Base-by-base conservation (phyloP, 2,888 invertebrate species). In the Hirtodrosophila histrioides region DNA sequence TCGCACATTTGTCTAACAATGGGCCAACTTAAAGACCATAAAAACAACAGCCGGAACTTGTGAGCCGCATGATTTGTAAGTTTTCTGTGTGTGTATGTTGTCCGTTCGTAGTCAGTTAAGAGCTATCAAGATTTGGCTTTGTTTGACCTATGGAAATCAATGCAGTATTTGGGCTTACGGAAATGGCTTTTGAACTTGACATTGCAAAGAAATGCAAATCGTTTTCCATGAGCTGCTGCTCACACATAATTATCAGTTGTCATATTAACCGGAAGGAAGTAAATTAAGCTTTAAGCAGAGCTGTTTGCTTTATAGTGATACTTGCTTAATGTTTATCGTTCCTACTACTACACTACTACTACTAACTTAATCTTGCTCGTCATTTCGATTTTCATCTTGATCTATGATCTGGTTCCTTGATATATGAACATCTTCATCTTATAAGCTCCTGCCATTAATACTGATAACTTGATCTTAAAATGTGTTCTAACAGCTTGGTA, bases 111-210 rank as follows among this genome's bases (percentile, higher is more conserved):
- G 45, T 54, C 50, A 53, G 37, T 51, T 73, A 17, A 53, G 58
- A 39, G 44, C 44, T 55, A 74, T 74, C 70, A 73, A 68, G 67
- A 63, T 68, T 43, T 23, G n/a, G 11, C 46, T 49, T 35, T 29
- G 49, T 17, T 2, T 17, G 17, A 11, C 31, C 44, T 41, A 37
- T 57, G 75, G 61, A 74, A 74, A 66, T 61, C 44, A 73, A 62
- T 69, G 74, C 74, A 75, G 31, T 63, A 65, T 65, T 73, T 70
- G 45, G 62, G 37, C 54, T 58, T 51, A 63, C 79, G 85, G 79
- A 83, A 75, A 70, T 75, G 62, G 46, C 51, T 65, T 86, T 65
- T 86, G 76, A 86, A 84, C 84, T 83, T 86, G 84, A 78, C 78
- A 68, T 86, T 86, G 45, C 24, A 69, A 78, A 76, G 78, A 80